phyloP scores from a whole-genome alignment of 37 sponge, comb jelly and placozoan genomes.

The Ephydatia muelleri region DNA sequence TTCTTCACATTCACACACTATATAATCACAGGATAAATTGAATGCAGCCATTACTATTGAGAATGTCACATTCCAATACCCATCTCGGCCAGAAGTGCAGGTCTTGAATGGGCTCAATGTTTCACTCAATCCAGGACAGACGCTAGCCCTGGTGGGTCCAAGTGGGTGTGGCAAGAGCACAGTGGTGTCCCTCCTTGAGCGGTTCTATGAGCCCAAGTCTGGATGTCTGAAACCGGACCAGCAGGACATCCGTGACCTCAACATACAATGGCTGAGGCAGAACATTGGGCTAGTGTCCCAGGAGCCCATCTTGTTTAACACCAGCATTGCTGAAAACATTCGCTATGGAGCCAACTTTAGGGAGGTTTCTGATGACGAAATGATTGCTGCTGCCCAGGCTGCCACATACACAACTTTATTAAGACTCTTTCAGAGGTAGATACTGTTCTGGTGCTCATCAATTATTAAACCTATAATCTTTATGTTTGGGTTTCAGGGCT shows the following conservation, averaged over 20 bases:
- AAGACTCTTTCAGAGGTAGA: constrained; percentile 59
- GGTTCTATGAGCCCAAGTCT: constrained; percentile 69
- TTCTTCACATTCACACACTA: background rate
- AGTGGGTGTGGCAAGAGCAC: constrained; percentile 94
- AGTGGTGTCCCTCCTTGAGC: constrained; percentile 74
- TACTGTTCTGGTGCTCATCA: background rate
- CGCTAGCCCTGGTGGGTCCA: constrained; percentile 83
- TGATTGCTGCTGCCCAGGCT: constrained; percentile 62
- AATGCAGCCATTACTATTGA: constrained; percentile 44
- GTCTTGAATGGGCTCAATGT: constrained; percentile 66
- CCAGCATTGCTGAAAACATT: constrained; percentile 85
- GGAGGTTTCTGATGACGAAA: constrained; percentile 69
- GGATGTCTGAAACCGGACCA: constrained; percentile 48
- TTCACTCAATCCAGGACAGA: constrained; percentile 73
- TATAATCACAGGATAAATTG: background rate
- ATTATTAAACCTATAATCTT: background rate
- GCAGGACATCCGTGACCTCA: constrained; percentile 48
- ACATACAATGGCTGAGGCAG: constrained; percentile 66
- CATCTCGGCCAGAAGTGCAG: constrained; percentile 60
- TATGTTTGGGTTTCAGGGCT: constrained; percentile 44
- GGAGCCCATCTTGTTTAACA: constrained; percentile 82
- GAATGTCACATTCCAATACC: constrained; percentile 74
- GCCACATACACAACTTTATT: constrained; percentile 84
- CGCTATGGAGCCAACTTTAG: constrained; percentile 70
- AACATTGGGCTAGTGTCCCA: constrained; percentile 85